phyloP scores from a whole-genome alignment of 2,888 invertebrate genomes.

The Ametastegia equiseti region DNA sequence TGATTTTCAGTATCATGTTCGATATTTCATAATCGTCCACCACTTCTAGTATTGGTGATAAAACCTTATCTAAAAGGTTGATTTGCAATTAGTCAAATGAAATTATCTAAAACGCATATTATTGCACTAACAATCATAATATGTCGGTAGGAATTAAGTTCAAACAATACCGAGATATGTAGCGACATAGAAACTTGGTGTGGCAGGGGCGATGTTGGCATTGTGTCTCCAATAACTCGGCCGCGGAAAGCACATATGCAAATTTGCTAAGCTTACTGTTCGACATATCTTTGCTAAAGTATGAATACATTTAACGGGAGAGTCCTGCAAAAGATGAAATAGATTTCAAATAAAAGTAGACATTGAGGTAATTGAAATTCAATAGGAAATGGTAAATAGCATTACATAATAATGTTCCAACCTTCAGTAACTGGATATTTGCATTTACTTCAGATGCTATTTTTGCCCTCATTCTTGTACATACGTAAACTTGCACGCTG shows the following conservation, averaged over 20 bases:
- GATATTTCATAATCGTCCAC: constrained; percentile 85
- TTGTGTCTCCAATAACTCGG: constrained; percentile 82
- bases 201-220: constrained; percentile 74
- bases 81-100: constrained; percentile 12
- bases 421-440: constrained; percentile 87
- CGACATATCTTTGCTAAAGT: constrained; percentile 87
- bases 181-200: constrained; percentile 83
- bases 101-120: background rate
- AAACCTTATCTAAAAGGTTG: constrained; percentile 81
- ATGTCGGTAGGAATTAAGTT: background rate
- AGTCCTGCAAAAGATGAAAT: constrained; percentile 78
- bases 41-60: constrained; percentile 87
- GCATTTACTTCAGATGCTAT: constrained; percentile 87
- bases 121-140: background rate
- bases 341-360: background rate
- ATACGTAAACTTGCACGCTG: constrained; percentile 88
- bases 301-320: constrained; percentile 84
- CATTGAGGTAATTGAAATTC: background rate
- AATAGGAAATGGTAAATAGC: background rate
- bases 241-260: constrained; percentile 89
- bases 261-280: constrained; percentile 87
- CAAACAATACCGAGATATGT: constrained; percentile 82
- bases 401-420: constrained; percentile 67
- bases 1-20: constrained; percentile 87
- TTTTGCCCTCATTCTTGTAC: constrained; percentile 88